Evolutionary conservation across 2,113 vertebrate genomes (phyloP), one percentile per base, ranked within the genome.

Genomic region (Motacilla alba): DNA sequence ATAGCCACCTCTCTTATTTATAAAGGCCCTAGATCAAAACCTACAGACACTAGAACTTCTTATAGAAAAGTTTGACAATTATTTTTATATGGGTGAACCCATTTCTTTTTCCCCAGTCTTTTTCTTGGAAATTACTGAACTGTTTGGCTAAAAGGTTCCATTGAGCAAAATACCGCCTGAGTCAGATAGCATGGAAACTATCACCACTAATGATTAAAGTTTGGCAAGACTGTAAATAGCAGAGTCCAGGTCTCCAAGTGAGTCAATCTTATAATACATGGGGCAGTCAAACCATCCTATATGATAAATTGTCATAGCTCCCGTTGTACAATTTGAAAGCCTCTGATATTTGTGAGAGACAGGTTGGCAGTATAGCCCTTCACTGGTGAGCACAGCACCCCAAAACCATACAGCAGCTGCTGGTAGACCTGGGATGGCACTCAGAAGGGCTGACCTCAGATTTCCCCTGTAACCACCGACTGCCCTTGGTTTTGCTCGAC

Each of bases 71-170:
- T 10, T 52, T 77, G 27, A 35, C 50, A 47, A 37, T 44, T 13
- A 41, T 72, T 94, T 89, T 84, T 60, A 68, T 73, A 83, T 44
- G 21, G 33, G 33, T 72, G 75, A 96, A 55, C n/a, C 8, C 35
- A 15, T 81, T 86, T 90, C 39, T 84, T 84, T 78, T 93, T 55
- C 64, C 55, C 24, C 70, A 47, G 72, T 63, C 76, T 63, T 90
- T 92, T 94, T 64, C 95, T 87, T 92, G 94, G 95, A 95, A 95
- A 81, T 95, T 90, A 47, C 43, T 81, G 37, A 70, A 82, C 27
- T 31, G 4, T 78, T 92, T 93, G 79, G 46, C 63, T 95, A 83
- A 96, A 83, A 83, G 35, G 15, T 96, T 95, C 85, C 82, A 31
- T 9, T 37, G 9, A 81, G 39, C 39, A 93, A 83, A 97, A 81